Conservation (phyloP, 2,888 invertebrate species). For the Drosophila conformis region DNA sequence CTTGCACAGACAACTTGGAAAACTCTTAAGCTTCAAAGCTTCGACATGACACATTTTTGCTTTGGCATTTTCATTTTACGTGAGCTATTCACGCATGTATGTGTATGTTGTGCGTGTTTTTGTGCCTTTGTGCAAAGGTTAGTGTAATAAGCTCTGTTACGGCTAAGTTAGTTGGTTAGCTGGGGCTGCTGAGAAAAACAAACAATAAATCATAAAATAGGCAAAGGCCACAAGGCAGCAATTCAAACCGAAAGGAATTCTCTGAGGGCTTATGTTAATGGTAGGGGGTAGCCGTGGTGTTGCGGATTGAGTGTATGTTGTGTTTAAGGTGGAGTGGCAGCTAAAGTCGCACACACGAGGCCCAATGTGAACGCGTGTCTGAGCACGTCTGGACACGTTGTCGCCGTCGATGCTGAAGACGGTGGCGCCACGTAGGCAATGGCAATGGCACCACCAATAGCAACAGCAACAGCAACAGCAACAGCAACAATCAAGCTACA, state of each 20-base stretch:
- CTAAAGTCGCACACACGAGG: constrained; percentile 20
- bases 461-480: constrained; percentile 4
- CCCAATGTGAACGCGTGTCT: constrained; percentile 53
- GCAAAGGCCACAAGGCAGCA: constrained; percentile 51
- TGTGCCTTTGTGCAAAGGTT: constrained; percentile 59
- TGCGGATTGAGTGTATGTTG: background rate
- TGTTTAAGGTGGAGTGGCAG: constrained; percentile 4
- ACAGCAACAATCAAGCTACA: background rate
- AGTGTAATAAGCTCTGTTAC: constrained; percentile 64
- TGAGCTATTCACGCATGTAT: background rate
- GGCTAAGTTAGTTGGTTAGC: constrained; percentile 49
- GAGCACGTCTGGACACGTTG: constrained; percentile 70
- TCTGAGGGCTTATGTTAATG: background rate
- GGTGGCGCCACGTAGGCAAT: constrained; percentile 67
- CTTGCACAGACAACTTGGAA: constrained; percentile 12
- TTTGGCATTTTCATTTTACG: constrained; percentile 24
- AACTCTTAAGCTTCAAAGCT: constrained; percentile 26
- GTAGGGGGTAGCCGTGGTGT: background rate
- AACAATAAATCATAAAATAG: constrained; percentile 79
- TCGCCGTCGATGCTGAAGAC: constrained; percentile 46
- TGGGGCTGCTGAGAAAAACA: constrained; percentile 52
- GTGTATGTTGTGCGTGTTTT: background rate
- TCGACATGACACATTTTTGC: constrained; percentile 40
- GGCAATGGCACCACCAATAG: constrained; percentile 14
- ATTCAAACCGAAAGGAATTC: constrained; percentile 8